Conservation (phyloP, 2,797 vertebrate species). For the Diplodus puntazzo region DNA sequence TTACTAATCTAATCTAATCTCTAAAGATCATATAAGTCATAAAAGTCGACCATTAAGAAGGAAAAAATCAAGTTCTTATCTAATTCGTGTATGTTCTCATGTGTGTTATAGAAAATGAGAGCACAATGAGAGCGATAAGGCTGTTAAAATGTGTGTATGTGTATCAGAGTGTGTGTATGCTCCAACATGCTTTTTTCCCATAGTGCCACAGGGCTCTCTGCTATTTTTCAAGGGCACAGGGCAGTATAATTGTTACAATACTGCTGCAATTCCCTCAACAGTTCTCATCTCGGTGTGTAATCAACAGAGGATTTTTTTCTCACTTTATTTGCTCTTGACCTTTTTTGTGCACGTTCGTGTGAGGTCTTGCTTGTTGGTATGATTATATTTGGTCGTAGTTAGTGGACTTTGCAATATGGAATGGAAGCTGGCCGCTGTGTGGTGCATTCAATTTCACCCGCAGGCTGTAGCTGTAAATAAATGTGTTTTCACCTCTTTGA, state of each 20-base stretch:
- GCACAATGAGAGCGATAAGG: slow-evolving; percentile 8
- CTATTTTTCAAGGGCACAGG: slow-evolving; percentile 54
- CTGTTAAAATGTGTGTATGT: slow-evolving; percentile 13
- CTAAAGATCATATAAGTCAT: not conserved
- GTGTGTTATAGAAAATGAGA: not conserved
- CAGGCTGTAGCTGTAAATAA: slow-evolving; percentile 29
- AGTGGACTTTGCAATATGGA: slow-evolving; percentile 15
- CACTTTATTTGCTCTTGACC: slow-evolving; percentile 26
- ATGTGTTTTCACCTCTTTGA: slow-evolving; percentile 13
- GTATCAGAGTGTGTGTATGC: not conserved
- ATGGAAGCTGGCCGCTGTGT: not conserved
- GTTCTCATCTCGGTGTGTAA: slow-evolving; percentile 28
- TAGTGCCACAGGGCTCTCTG: slow-evolving; percentile 28
- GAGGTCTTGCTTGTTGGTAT: slow-evolving; percentile 33
- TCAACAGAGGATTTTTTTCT: slow-evolving; percentile 34
- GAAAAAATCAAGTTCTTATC: accelerated
- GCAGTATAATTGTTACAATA: slow-evolving; percentile 41
- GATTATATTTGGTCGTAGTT: slow-evolving; percentile 24
- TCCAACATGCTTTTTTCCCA: slow-evolving; percentile 1
- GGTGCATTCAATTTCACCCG: slow-evolving; percentile 10
- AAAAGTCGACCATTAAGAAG: not conserved
- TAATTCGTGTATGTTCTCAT: not conserved
- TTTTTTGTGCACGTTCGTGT: slow-evolving; percentile 7
- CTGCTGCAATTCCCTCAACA: slow-evolving; percentile 27
- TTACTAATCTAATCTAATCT: too few relatives aligned